Percentiles rank a stretch among this genome's conserved stretches.
Conservation (phyloP, 2,888 invertebrate genomes). For the Prenolepis imparis region DNA sequence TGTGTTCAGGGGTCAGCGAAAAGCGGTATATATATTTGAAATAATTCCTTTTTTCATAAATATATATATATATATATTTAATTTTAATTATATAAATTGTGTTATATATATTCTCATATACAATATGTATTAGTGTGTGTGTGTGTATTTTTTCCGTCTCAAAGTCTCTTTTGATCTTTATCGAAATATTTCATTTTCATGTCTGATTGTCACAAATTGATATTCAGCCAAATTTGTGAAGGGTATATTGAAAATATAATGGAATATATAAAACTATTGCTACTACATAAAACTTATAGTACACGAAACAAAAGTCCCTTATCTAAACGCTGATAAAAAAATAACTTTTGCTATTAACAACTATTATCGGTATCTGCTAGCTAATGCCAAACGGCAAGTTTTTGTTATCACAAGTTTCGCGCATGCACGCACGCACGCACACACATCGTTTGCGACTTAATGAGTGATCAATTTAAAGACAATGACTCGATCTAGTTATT, state of each 20-base stretch:
- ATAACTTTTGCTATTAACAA: slow-evolving; percentile 42
- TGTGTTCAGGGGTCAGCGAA: not conserved
- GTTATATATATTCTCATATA: not conserved
- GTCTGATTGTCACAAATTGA: not conserved
- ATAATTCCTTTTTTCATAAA: not conserved
- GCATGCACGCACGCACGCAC: not conserved
- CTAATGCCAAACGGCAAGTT: slow-evolving; percentile 47
- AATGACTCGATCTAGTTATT: slow-evolving; percentile 62
- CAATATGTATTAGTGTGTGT: not conserved
- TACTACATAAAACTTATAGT: not conserved
- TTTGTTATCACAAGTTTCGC: slow-evolving; percentile 32
- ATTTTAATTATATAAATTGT: not conserved
- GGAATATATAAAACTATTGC: not conserved
- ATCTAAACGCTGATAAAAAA: slow-evolving; percentile 46
- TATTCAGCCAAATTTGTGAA: not conserved
- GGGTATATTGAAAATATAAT: not conserved
- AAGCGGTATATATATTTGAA: not conserved
- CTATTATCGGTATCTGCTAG: slow-evolving; percentile 40
- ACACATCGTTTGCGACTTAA: slow-evolving; percentile 64
- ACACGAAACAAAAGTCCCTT: slow-evolving; percentile 22
- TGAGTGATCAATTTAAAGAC: slow-evolving; percentile 64
- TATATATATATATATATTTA: not conserved
- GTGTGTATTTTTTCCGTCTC: not conserved
- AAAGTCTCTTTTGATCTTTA: not conserved
- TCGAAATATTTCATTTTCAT: not conserved